phyloP scores from a whole-genome alignment of 2,888 invertebrate genomes.

The Hipparchia sbordonii region DNA sequence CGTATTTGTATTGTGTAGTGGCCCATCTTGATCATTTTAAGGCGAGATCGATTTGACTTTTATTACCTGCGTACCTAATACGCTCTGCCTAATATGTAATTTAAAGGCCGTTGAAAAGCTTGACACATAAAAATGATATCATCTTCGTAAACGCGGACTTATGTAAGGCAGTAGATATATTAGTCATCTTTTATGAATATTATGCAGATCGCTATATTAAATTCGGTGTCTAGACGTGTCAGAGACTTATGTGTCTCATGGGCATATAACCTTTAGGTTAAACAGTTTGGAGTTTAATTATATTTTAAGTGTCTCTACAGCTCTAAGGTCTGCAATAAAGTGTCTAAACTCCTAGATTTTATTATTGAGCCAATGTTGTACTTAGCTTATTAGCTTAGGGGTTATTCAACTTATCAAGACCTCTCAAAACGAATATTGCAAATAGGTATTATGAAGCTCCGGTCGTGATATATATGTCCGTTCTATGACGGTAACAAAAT shows the following conservation, averaged over 20 bases:
- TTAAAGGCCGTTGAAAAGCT: constrained; percentile 31
- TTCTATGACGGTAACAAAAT: too few relatives aligned
- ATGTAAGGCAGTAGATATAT: constrained; percentile 23
- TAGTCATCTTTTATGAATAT: constrained; percentile 9
- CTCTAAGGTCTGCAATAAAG: too few relatives aligned
- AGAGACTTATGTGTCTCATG: neutral
- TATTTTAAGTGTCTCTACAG: neutral
- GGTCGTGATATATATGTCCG: too few relatives aligned
- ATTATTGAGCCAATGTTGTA: too few relatives aligned
- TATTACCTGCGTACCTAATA: constrained; percentile 19
- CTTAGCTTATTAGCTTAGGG: constrained; percentile 12
- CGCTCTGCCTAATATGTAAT: constrained; percentile 31
- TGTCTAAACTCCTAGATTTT: too few relatives aligned
- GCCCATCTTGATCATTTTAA: constrained; percentile 7
- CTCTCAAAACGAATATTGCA: neutral
- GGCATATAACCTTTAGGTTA: neutral
- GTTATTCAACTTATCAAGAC: constrained; percentile 32
- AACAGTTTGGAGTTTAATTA: neutral
- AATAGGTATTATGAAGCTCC: too few relatives aligned
- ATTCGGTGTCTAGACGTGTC: constrained; percentile 9
- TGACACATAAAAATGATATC: constrained; percentile 41
- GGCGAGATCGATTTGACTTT: constrained; percentile 30
- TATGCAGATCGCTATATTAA: constrained; percentile 1
- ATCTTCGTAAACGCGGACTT: constrained; percentile 28
- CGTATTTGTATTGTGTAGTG: too few relatives aligned